phyloP scores from a whole-genome alignment of 2,888 invertebrate genomes.

The Caradrina clavipalpis region DNA sequence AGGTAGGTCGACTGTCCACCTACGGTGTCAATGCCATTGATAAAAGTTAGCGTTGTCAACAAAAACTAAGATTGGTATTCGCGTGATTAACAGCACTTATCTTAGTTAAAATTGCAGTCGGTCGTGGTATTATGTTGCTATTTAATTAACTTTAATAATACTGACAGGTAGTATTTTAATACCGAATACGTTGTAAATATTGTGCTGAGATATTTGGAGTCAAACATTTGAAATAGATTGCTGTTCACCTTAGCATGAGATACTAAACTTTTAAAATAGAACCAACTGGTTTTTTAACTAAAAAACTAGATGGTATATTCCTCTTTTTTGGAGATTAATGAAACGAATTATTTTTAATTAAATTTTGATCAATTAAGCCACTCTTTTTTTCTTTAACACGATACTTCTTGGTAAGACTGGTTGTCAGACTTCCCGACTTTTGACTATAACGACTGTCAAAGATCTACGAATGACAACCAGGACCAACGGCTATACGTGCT shows the following conservation, averaged over 20 bases:
- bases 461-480: too few species aligned
- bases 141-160: slow-evolving; percentile 14
- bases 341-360: too few species aligned
- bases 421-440: too few species aligned
- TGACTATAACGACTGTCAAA: too few species aligned
- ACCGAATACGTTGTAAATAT: slow-evolving; percentile 10
- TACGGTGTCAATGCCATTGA: too few species aligned
- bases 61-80: slow-evolving; percentile 21
- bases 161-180: slow-evolving; percentile 4
- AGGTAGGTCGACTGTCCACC: not conserved
- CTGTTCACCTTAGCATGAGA: slow-evolving; percentile 4
- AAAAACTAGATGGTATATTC: not conserved
- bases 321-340: not conserved
- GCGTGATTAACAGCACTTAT: slow-evolving; percentile 27
- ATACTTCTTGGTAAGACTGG: too few species aligned
- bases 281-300: not conserved
- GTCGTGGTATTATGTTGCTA: slow-evolving; percentile 6
- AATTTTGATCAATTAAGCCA: too few species aligned
- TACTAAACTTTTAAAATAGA: not conserved
- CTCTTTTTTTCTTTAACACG: too few species aligned
- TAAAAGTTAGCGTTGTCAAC: not conserved
- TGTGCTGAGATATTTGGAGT: not conserved
- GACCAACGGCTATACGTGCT: too few species aligned
- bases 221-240: slow-evolving; percentile 4
- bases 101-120: not conserved